Evolutionary conservation across 2,797 vertebrate species (phyloP), one percentile per base, ranked within the genome.

Genomic region (Enteromius trimaculatus): DNA sequence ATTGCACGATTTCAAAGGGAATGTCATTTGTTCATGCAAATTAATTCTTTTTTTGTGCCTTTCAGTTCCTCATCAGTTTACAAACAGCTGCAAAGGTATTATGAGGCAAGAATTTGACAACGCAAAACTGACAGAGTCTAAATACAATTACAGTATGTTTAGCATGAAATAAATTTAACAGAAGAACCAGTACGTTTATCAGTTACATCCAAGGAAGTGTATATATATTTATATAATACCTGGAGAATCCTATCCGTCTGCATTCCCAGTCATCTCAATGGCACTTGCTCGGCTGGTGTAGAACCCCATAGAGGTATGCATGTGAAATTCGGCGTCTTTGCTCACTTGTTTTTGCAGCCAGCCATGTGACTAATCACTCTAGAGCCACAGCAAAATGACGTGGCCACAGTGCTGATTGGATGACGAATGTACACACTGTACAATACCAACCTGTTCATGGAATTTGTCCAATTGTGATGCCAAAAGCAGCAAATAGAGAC

Each of bases 21-120:
- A 51, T 44, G 31, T 44, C 4, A 34, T 23, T 79, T 44, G 44
- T 66, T 66, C 60, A 84, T 53, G 82, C 60, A 84, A 58, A 60
- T 75, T 0, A 6, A 44, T 49, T 68, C 9, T 37, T 70, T 68
- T 31, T 70, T 6, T 19, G 21, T 49, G 6, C 16, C 21, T 83
- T 78, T 83, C 81, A 69, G 65, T 70, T 78, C 81, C 66, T 80
- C 21, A 19, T 69, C 26, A 13, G 26, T 49, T 23, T 47, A 80
- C 37, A 39, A 60, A 80, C 62, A 80, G 65, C 49, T 29, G 71
- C 72, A 39, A 68, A 58, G 17, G 9, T 34, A 53, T 26, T 16
- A n/a, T 64, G 39, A 58, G 34, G n/a, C 26, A 76, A 21, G 4
- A 19, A 47, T 34, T 65, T 21, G 23, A 39, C 5, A 31, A 58